Evolutionary conservation across 1,140 invertebrate species (phyloP), one percentile per base, ranked within the genome.

Genomic region (Cataglyphis hispanica): DNA sequence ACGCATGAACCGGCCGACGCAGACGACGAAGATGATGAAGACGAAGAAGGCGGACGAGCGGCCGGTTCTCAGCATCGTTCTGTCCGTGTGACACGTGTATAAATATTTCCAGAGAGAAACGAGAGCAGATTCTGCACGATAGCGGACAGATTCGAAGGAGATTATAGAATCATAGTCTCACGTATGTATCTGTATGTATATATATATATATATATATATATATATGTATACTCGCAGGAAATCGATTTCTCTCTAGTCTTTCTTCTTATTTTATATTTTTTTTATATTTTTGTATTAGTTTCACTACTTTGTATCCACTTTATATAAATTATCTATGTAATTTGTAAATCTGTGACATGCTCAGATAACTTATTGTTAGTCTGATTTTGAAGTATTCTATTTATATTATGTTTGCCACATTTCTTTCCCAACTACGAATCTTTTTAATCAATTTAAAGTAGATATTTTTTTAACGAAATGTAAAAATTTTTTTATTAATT

Each of bases 71-170:
- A 86, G 40, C 60, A 4, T 27, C 22, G 22, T 66, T 31, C 58
- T n/a, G 43, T 27, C 46, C n/a, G 13, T 22, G 25, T 56, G 78
- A 72, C 66, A 60, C 74, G 40, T 56, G 76, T 56, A 88, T 84
- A 85, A 88, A 88, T 88, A 88, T 87, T 84, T 88, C 86, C 43
- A 53, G 50, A 43, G 50, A 67, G 67, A 83, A 74, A 83, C 31
- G 53, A 53, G 43, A 87, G 11, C 60, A 80, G 83, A 63, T 69
- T 64, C n/a, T 37, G 64, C 80, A 19, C 13, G 53, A 81, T 70
- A 81, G 27, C 43, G n/a, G 13, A 34, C 37, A 40, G 31, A 63
- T 53, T 64, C 27, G 16, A 70, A 60, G n/a, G 53, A 53, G 31
- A 72, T 86, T n/a, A 76, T 50, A 80, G 67, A 66, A 86, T 63